These are phyloP conservation scores for Triplophysa dalaica DNA, from an alignment of 2,113 vertebrate genomes.

Conservation along the genomic window DNA sequence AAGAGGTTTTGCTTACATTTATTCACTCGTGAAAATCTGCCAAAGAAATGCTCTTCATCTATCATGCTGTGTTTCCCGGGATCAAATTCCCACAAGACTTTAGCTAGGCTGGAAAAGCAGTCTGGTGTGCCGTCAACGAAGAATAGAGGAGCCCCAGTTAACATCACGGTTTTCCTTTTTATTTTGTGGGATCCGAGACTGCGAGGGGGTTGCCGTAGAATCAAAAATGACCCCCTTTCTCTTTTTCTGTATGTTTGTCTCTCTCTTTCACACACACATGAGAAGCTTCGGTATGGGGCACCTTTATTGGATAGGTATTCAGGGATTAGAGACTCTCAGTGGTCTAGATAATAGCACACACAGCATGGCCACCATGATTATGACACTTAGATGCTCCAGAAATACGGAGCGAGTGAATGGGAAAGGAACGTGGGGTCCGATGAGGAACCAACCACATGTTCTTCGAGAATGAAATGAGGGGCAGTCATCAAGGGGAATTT, in stretches of 20 bases:
- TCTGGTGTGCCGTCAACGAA: conserved; percentile 27
- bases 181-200: conserved; percentile 13
- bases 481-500: conserved; percentile 65
- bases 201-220: conserved; percentile 20
- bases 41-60: conserved; percentile 47
- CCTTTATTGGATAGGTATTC: conserved; percentile 73
- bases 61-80: conserved; percentile 35
- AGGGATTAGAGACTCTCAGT: conserved; percentile 77
- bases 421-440: conserved; percentile 68
- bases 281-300: conserved; percentile 53
- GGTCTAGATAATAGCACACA: conserved; percentile 70
- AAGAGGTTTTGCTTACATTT: conserved; percentile 33
- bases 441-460: conserved; percentile 67
- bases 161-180: conserved; percentile 38
- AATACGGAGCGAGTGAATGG: conserved; percentile 65
- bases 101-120: conserved; percentile 21
- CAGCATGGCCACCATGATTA: conserved; percentile 77
- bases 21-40: conserved; percentile 47
- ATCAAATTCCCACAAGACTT: conserved; percentile 33
- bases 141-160: conserved; percentile 41
- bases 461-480: conserved; percentile 69
- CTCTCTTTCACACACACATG: conserved; percentile 14
- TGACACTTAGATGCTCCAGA: conserved; percentile 77
- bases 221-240: conserved; percentile 22
- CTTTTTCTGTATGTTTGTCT: conserved; percentile 12